Conservation (phyloP, 2,888 invertebrate species). For the Cantharis nigra region DNA sequence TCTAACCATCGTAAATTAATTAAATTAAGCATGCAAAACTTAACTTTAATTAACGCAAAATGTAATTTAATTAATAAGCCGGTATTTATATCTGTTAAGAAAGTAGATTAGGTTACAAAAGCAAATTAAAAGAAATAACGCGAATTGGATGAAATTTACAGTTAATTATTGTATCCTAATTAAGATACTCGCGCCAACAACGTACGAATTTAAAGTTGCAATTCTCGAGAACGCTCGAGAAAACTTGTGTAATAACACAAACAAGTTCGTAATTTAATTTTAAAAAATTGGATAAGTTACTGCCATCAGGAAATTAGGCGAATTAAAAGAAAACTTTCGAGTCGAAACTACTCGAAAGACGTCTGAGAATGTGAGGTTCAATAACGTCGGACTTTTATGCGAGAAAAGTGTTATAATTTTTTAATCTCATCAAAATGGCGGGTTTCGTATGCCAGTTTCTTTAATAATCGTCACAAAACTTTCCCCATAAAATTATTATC, state of each 20-base stretch:
- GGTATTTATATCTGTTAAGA: not conserved
- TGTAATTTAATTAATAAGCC: not conserved
- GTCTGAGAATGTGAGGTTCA: not conserved
- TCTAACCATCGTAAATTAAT: not conserved
- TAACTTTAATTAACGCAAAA: not conserved
- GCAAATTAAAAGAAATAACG: not conserved
- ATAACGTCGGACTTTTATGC: not conserved
- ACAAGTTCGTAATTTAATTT: not conserved
- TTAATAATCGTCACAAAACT: not conserved
- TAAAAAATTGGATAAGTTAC: not conserved
- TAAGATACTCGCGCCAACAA: not conserved
- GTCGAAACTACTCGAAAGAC: not conserved
- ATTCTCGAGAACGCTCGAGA: not conserved
- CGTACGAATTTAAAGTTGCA: not conserved
- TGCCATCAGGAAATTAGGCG: not conserved
- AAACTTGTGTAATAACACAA: not conserved
- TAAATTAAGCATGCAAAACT: not conserved
- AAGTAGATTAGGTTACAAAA: not conserved
- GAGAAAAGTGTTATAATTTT: not conserved
- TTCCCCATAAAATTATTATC: not conserved
- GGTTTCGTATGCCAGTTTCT: not conserved
- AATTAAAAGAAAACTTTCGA: not conserved
- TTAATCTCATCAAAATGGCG: not conserved
- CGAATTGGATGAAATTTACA: not conserved
- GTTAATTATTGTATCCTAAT: not conserved